A percentile compares a stretch with the other conserved stretches of the same genome.
Conservation (phyloP, 2,113 vertebrate species). For the Cyphomyrus plagiostoma region DNA sequence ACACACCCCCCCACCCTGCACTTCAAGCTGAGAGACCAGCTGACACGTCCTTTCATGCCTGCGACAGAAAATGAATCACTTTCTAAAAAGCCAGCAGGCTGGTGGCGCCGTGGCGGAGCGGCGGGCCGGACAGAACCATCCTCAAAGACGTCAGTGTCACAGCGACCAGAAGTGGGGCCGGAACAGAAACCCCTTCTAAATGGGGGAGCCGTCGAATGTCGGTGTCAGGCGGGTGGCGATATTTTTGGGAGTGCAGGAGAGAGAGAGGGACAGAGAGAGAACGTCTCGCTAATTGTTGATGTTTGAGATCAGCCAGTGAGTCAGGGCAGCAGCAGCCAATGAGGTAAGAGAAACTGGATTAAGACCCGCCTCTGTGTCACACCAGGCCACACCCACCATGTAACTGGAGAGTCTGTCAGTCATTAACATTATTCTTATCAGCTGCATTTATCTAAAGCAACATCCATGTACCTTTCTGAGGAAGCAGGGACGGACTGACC, state of each 20-base stretch:
- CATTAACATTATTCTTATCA: neutral
- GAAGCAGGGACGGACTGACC: neutral
- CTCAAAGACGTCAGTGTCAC: neutral
- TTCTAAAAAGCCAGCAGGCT: neutral
- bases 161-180: neutral
- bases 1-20: neutral
- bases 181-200: neutral
- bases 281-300: neutral
- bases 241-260: neutral
- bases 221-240: neutral
- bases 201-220: neutral
- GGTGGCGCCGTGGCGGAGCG: neutral
- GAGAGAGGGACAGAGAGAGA: neutral
- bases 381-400: neutral
- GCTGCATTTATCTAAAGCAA: neutral
- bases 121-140: neutral
- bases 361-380: neutral
- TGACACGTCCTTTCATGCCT: neutral
- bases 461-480: neutral
- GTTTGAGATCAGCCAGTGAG: neutral
- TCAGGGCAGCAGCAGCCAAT: neutral
- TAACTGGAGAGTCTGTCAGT: neutral
- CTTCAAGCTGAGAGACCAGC: constrained; percentile 15
- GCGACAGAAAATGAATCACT: neutral
- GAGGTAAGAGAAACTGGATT: neutral